Percentiles rank a stretch among this genome's conserved stretches.
These are phyloP conservation scores for Leptothorax acervorum DNA, from an alignment of 2,888 invertebrate genomes.

Conservation along the genomic window DNA sequence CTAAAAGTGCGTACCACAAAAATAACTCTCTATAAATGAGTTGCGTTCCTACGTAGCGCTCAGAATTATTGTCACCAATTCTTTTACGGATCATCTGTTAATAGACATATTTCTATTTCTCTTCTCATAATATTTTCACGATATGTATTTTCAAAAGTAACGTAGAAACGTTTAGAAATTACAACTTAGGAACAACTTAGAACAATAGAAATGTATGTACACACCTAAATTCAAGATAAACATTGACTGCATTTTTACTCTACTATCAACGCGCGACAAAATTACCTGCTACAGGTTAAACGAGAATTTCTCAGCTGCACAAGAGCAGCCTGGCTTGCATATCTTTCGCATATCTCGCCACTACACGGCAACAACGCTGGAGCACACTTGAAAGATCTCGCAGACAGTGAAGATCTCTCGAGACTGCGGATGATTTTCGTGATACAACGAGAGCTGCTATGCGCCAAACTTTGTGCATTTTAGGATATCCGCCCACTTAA, in stretches of 20 bases:
- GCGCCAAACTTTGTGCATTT: constrained; percentile 69
- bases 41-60: not conserved
- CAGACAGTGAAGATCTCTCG: constrained; percentile 70
- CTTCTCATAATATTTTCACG: not conserved
- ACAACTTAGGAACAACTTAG: not conserved
- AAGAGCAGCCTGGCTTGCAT: constrained; percentile 67
- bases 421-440: constrained; percentile 70
- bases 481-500: constrained; percentile 46
- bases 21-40: constrained; percentile 59
- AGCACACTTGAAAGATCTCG: constrained; percentile 70
- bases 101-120: not conserved
- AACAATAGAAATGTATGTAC: not conserved
- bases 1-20: constrained; percentile 53
- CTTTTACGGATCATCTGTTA: not conserved
- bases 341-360: constrained; percentile 70
- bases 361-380: constrained; percentile 67
- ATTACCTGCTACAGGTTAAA: constrained; percentile 51
- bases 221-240: not conserved
- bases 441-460: constrained; percentile 67
- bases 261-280: constrained; percentile 21
- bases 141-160: not conserved
- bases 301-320: constrained; percentile 60
- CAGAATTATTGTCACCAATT: not conserved
- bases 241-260: not conserved
- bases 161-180: not conserved